Percentiles rank a stretch among this genome's conserved stretches.
Conservation (phyloP, 2,888 invertebrate genomes). For the Celastrina argiolus region DNA sequence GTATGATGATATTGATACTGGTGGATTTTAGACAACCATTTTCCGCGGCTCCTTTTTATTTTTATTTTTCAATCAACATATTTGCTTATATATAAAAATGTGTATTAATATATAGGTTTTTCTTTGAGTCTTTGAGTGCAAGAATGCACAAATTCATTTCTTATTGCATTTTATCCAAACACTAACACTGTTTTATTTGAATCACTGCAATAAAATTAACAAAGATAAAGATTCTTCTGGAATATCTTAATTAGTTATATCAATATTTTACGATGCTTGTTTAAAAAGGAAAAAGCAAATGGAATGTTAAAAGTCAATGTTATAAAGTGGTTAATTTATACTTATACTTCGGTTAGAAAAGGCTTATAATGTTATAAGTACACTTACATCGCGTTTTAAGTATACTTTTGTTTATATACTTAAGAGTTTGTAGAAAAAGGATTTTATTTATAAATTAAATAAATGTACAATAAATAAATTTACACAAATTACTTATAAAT, state of each 20-base stretch:
- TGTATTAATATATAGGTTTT: no score
- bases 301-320: slow-evolving; percentile 8
- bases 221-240: background rate
- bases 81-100: no score
- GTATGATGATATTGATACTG: no score
- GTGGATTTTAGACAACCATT: no score
- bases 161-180: background rate
- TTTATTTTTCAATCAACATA: no score
- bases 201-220: slow-evolving; percentile 5
- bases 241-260: slow-evolving; percentile 1
- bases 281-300: background rate
- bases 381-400: background rate
- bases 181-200: background rate
- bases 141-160: background rate
- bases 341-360: background rate
- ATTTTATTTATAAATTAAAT: no score
- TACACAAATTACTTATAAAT: no score
- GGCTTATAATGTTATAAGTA: background rate
- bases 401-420: background rate
- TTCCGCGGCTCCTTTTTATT: no score
- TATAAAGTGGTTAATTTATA: slow-evolving; percentile 3
- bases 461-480: no score
- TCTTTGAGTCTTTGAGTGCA: background rate
- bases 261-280: background rate
- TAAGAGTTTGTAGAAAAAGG: background rate